A percentile compares a stretch with the other conserved stretches of the same genome.
Evolutionary conservation across 2,797 vertebrate genomes (phyloP).

Genomic region (Holocentrus rufus): DNA sequence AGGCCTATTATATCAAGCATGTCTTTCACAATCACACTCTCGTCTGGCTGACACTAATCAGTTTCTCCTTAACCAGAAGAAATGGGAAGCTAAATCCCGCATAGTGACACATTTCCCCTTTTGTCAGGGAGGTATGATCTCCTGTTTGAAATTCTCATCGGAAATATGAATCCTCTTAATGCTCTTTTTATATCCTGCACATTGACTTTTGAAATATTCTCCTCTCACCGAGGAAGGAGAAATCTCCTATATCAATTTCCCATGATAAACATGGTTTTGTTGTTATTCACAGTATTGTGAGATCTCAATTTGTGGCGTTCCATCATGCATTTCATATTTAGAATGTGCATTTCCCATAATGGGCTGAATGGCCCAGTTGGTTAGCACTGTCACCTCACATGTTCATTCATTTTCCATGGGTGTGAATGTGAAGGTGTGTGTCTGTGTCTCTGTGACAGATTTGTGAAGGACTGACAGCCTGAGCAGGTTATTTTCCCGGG

Average conservation of each 20-base stretch:
- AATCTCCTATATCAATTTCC: background rate
- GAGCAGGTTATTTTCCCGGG: too few species aligned
- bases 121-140: conserved; percentile 55
- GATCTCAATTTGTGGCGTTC: too few species aligned
- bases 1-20: background rate
- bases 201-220: conserved; percentile 36
- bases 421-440: too few species aligned
- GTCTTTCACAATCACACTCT: conserved; percentile 5
- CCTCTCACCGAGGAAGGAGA: background rate
- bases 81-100: conserved; percentile 61
- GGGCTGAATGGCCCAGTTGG: too few species aligned
- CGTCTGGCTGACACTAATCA: conserved; percentile 42
- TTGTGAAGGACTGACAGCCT: too few species aligned
- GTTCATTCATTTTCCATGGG: too few species aligned
- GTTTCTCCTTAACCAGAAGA: conserved; percentile 31
- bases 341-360: too few species aligned
- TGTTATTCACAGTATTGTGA: background rate
- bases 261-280: background rate
- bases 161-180: conserved; percentile 62
- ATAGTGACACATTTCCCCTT: conserved; percentile 51
- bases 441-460: too few species aligned
- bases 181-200: conserved; percentile 46
- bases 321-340: too few species aligned
- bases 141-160: conserved; percentile 43
- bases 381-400: too few species aligned